Conservation (phyloP, 2,888 invertebrate species). For the Micoletzkya japonica region DNA sequence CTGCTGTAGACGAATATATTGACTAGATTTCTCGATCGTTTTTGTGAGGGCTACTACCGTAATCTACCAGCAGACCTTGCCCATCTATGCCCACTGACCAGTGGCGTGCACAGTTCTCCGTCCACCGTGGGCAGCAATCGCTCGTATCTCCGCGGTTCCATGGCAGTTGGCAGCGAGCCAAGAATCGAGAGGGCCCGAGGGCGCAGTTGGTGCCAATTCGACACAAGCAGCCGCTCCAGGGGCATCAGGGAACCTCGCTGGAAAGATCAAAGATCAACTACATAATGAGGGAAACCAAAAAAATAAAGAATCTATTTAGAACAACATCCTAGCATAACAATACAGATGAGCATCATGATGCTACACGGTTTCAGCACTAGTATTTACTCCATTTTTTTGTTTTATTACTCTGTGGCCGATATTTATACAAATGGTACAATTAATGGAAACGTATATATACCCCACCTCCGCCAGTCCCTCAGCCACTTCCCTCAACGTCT, state of each 20-base stretch:
- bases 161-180: slow-evolving; percentile 2
- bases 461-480: slow-evolving; percentile 40
- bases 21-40: too few species aligned
- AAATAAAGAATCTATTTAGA: neutral
- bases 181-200: slow-evolving; percentile 7
- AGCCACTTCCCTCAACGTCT: slow-evolving; percentile 37
- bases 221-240: slow-evolving; percentile 4
- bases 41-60: too few species aligned
- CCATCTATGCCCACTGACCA: neutral
- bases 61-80: too few species aligned
- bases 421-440: neutral
- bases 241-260: slow-evolving; percentile 13
- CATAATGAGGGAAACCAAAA: neutral
- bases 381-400: neutral
- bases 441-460: neutral
- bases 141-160: slow-evolving; percentile 9
- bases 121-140: slow-evolving; percentile 1
- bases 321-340: neutral
- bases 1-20: too few species aligned
- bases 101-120: neutral
- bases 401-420: neutral
- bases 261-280: too few species aligned
- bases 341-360: too few species aligned
- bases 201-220: slow-evolving; percentile 15
- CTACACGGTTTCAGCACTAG: neutral